Conservation (phyloP, 2,888 invertebrate species). For the Hermaeophaga mercurialis region DNA sequence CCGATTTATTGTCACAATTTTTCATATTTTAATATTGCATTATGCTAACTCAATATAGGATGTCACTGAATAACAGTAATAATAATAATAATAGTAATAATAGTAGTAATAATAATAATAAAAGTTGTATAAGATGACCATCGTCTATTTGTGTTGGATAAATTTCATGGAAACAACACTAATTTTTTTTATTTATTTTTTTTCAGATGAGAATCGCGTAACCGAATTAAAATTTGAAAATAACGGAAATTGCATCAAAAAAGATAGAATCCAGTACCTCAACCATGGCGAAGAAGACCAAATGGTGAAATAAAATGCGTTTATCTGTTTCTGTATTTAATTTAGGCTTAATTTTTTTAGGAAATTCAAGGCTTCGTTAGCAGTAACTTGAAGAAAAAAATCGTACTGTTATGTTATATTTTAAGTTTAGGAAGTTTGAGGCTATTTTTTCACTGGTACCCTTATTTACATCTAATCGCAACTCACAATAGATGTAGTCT, state of each 20-base stretch:
- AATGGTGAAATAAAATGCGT: slow-evolving; percentile 47
- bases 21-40: too few species aligned
- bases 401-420: slow-evolving; percentile 67
- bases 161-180: too few species aligned
- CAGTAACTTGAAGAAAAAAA: slow-evolving; percentile 55
- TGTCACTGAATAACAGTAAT: too few species aligned
- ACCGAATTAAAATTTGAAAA: slow-evolving; percentile 15
- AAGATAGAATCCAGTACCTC: slow-evolving; percentile 41
- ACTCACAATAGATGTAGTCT: slow-evolving; percentile 75
- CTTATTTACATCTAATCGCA: slow-evolving; percentile 73
- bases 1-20: too few species aligned
- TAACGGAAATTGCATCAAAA: slow-evolving; percentile 12
- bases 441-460: slow-evolving; percentile 88
- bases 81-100: too few species aligned
- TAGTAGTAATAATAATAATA: too few species aligned
- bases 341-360: too few species aligned
- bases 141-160: too few species aligned
- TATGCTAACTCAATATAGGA: too few species aligned
- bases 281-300: slow-evolving; percentile 52
- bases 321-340: too few species aligned
- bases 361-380: slow-evolving; percentile 71
- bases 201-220: slow-evolving; percentile 33
- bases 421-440: slow-evolving; percentile 77
- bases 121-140: too few species aligned
- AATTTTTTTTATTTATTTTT: slow-evolving; percentile 5